phyloP scores from a whole-genome alignment of 1,140 invertebrate genomes.

The Pteromalus puparum region DNA sequence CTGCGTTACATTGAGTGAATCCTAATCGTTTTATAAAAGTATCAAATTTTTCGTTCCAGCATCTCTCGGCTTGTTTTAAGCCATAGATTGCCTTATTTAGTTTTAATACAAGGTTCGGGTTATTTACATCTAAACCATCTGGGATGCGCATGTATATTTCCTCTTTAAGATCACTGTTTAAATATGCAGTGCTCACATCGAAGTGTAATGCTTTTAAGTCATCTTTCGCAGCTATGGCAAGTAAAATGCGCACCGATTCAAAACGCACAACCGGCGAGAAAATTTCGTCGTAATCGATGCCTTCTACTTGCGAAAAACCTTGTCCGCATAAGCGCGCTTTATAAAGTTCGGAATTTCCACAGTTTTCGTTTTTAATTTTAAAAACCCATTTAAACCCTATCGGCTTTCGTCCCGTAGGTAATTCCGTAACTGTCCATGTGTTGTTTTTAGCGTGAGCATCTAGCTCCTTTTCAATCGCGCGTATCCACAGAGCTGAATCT shows the following conservation, averaged over 20 bases:
- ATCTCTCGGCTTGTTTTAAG: conserved; percentile 42
- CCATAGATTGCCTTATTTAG: conserved; percentile 54
- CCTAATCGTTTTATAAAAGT: conserved; percentile 62
- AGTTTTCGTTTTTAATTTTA: conserved; percentile 25
- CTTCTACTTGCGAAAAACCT: conserved; percentile 45
- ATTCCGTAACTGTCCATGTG: neutral
- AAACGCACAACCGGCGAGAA: conserved; percentile 51
- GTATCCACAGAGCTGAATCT: neutral
- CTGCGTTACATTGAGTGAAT: conserved; percentile 58
- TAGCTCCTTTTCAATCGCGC: neutral
- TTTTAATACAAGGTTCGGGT: conserved; percentile 50
- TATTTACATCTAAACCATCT: conserved; percentile 38
- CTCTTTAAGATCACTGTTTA: conserved; percentile 44
- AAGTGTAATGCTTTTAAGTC: conserved; percentile 42
- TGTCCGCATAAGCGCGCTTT: conserved; percentile 38
- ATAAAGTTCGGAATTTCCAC: conserved; percentile 6
- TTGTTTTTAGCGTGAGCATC: neutral
- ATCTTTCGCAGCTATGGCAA: conserved; percentile 41
- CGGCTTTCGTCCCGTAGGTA: neutral
- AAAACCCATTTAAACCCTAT: conserved; percentile 28
- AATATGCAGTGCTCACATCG: conserved; percentile 47
- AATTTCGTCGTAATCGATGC: conserved; percentile 49
- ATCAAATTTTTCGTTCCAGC: conserved; percentile 51
- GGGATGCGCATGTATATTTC: conserved; percentile 47
- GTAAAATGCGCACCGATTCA: conserved; percentile 36